Percentiles rank a stretch among this genome's conserved stretches.
Evolutionary conservation across 2,888 invertebrate species (phyloP).

Genomic region (Oasisia sp.): DNA sequence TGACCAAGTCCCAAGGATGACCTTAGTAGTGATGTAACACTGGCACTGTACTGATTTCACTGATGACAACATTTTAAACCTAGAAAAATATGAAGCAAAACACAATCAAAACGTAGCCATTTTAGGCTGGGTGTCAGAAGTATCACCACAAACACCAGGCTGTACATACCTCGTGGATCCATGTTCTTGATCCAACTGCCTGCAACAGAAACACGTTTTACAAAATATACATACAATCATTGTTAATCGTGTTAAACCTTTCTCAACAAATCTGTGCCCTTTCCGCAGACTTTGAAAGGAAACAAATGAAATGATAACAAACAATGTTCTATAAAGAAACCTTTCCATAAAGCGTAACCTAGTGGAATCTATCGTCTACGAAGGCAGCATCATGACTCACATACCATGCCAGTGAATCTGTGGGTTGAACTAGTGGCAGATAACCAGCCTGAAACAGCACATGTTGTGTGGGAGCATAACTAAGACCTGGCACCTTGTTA

Average conservation of each 20-base stretch:
- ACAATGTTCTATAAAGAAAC: too few relatives aligned
- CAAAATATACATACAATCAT: not conserved
- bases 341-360: not conserved
- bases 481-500: not conserved
- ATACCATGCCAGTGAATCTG: not conserved
- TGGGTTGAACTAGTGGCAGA: not conserved
- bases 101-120: not conserved
- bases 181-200: constrained; percentile 25
- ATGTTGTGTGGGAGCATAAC: not conserved
- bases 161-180: constrained; percentile 25
- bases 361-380: not conserved
- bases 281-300: too few relatives aligned
- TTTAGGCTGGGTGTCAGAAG: not conserved
- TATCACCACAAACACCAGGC: not conserved
- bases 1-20: too few relatives aligned
- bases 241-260: not conserved
- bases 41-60: too few relatives aligned
- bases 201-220: not conserved
- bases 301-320: too few relatives aligned
- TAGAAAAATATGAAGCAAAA: not conserved
- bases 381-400: not conserved
- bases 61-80: too few relatives aligned
- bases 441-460: not conserved
- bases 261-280: not conserved
- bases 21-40: too few relatives aligned